These are phyloP conservation scores for Lordiphosa mommai DNA, from an alignment of 1,140 invertebrate genomes.

Conservation along the genomic window DNA sequence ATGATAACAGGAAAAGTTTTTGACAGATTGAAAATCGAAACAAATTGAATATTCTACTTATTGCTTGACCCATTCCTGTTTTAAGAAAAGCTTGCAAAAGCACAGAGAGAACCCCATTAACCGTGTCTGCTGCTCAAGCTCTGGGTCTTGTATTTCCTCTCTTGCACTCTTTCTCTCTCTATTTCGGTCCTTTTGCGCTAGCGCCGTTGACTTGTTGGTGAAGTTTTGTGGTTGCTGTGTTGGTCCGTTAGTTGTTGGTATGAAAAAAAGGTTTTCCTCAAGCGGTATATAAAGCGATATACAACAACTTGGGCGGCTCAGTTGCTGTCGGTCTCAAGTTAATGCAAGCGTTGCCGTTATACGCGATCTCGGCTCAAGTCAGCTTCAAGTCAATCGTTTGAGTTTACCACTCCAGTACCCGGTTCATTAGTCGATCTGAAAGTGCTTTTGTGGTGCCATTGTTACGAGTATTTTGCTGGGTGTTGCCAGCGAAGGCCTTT, in stretches of 20 bases:
- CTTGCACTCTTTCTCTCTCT: constrained; percentile 17
- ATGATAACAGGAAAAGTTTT: neutral
- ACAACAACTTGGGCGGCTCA: constrained; percentile 74
- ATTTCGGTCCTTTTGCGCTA: constrained; percentile 53
- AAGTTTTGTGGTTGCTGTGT: constrained; percentile 39
- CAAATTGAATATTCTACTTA: too few relatives aligned
- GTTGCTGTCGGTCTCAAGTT: constrained; percentile 65
- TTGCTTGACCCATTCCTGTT: constrained; percentile 12
- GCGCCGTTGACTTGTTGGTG: constrained; percentile 56
- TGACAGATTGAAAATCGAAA: too few relatives aligned
- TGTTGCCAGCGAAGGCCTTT: constrained; percentile 73
- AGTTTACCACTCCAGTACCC: constrained; percentile 40
- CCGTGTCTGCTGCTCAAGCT: constrained; percentile 1
- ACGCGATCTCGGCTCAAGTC: constrained; percentile 25
- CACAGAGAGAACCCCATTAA: constrained; percentile 31
- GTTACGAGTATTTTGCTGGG: constrained; percentile 57
- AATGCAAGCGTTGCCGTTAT: constrained; percentile 52
- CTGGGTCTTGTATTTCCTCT: constrained; percentile 24
- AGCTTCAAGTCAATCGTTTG: constrained; percentile 22
- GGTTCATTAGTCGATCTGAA: constrained; percentile 70
- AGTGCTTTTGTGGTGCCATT: constrained; percentile 61
- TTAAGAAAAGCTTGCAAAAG: constrained; percentile 53
- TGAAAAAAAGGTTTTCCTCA: constrained; percentile 62
- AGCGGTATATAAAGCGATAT: constrained; percentile 71
- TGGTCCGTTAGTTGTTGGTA: constrained; percentile 36